These are phyloP conservation scores for Ciona savignyi DNA, from an alignment of 23 tunicate genomes.

Conservation along the genomic window DNA sequence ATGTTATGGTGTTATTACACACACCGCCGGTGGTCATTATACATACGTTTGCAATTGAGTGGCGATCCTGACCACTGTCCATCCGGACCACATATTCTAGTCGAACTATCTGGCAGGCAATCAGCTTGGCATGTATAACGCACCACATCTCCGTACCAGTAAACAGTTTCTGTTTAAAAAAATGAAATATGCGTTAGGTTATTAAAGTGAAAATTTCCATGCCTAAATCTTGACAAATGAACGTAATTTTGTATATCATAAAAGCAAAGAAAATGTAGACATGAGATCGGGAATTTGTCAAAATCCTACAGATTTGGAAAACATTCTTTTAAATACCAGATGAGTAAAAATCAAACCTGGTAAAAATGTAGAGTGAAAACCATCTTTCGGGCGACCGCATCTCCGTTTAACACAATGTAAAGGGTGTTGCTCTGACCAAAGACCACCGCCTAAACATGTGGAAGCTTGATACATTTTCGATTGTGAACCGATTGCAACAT, in stretches of 20 bases:
- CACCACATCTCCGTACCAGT: constrained; percentile 25
- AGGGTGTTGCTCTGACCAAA: constrained; percentile 35
- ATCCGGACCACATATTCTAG: constrained; percentile 28
- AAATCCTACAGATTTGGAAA: too few species aligned
- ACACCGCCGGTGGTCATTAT: too few species aligned
- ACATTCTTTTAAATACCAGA: too few species aligned
- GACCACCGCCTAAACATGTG: constrained; percentile 35
- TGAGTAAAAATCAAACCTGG: neutral
- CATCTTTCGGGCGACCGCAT: constrained; percentile 20
- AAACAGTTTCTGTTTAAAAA: constrained; percentile 3
- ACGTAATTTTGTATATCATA: too few species aligned
- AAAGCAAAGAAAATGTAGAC: too few species aligned
- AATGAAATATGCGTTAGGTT: too few species aligned
- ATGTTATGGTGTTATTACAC: too few species aligned
- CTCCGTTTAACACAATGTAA: constrained; percentile 24
- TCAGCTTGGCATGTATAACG: constrained; percentile 13
- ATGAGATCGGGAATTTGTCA: too few species aligned
- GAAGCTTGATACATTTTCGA: neutral
- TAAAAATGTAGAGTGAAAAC: neutral
- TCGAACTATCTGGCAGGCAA: constrained; percentile 5
- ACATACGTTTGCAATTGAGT: constrained; percentile 45
- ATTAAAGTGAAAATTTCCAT: too few species aligned
- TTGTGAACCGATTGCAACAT: constrained; percentile 9
- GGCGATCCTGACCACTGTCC: constrained; percentile 33
- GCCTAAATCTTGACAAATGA: too few species aligned